Evolutionary conservation across 2,888 invertebrate genomes (phyloP), one percentile per base, ranked within the genome.

Genomic region (Thera obeliscata): DNA sequence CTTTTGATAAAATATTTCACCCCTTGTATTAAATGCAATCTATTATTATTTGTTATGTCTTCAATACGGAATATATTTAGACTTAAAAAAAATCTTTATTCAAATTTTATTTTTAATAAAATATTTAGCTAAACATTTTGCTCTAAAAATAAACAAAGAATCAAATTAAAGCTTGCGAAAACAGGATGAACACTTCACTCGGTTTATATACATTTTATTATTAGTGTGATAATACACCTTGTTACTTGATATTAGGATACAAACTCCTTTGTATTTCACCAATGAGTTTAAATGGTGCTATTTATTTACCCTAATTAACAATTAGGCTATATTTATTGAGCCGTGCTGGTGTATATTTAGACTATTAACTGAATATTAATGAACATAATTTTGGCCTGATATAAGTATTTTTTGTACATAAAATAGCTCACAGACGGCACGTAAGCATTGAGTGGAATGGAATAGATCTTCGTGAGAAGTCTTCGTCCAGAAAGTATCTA

Each of bases 141-240:
- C 1, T 38, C 38, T 38, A 38, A 52, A 66, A 70, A 73, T 71
- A 49, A 49, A 12, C 12, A 49, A 4, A 2, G 8, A 49, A 12
- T 49, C n/a, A 12, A 49, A 33, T 64, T 69, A 71, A 73, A 70
- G 62, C 68, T 67, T 58, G 66, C 66, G 57, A 50, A 67, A 69
- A 70, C 69, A 69, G 62, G 58, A 69, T 70, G 70, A 73, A 71
- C 58, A 36, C 49, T 71, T 71, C 56, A 67, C 64, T 59, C 57
- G 60, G 67, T 71, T 64, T 66, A 66, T 60, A 71, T 41, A 59
- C 50, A 33, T 0, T 38, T 41, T 38, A 2, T 0, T 36, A 22
- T 22, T 56, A 64, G 54, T 8, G 41, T 55, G n/a, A 56, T 67
- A 71, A 12, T 33, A 6, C 4, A 11, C 36, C 38, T 46, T 73